A percentile compares a stretch with the other conserved stretches of the same genome.
Evolutionary conservation across 2,113 vertebrate genomes (phyloP).

Genomic region (Micromys minutus): DNA sequence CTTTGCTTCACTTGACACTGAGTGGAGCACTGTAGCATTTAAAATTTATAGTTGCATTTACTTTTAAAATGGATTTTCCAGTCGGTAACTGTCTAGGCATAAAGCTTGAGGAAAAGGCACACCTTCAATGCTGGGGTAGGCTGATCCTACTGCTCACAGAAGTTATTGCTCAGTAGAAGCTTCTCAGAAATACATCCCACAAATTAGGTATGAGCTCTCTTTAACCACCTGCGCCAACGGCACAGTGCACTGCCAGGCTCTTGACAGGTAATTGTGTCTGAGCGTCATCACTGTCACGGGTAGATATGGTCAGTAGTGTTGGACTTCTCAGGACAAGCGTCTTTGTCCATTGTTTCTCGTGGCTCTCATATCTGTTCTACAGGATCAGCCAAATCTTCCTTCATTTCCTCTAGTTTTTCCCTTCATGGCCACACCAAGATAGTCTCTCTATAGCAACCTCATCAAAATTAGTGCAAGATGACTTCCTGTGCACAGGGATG

Average conservation of each 20-base stretch:
- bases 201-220: conserved; percentile 68
- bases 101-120: conserved; percentile 22
- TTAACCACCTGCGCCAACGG: conserved; percentile 75
- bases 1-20: conserved; percentile 56
- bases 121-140: conserved; percentile 43
- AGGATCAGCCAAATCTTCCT: background rate
- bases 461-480: background rate
- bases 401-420: background rate
- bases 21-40: conserved; percentile 63
- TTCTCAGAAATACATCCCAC: conserved; percentile 54
- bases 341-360: background rate
- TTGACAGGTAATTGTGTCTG: conserved; percentile 47
- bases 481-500: background rate
- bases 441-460: background rate
- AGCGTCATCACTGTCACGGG: conserved; percentile 40
- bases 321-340: conserved; percentile 9
- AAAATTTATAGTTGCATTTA: conserved; percentile 70
- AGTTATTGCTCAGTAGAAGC: conserved; percentile 63
- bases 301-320: conserved; percentile 5
- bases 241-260: conserved; percentile 22
- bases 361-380: background rate
- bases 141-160: conserved; percentile 52
- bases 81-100: conserved; percentile 48
- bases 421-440: too few relatives aligned
- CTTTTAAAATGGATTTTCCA: conserved; percentile 77